Base-by-base conservation (phyloP, 2,113 vertebrate species). In the Myocastor coypus region DNA sequence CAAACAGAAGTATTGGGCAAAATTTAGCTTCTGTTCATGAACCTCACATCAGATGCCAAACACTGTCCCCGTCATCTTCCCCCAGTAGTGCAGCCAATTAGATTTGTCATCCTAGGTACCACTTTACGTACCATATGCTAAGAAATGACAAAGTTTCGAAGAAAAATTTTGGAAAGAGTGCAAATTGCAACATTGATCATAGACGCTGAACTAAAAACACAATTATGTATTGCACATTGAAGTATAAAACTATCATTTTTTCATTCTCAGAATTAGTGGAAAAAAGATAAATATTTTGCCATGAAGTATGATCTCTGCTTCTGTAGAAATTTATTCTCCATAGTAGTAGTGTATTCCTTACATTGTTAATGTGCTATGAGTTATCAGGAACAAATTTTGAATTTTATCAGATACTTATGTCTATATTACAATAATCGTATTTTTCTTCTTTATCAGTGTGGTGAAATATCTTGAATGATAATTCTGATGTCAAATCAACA, bases 401-500 rank as follows among this genome's bases (percentile, higher is more conserved):
- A 63, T 85, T 85, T 55, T 89, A 71, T 73, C 40, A 55, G 68
- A 88, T 91, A 57, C 68, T 61, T 64, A 17, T 30, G 7, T 37
- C 24, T 87, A 59, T 83, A n/a, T 69, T 63, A 42, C 78, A 34
- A 55, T 61, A 81, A 71, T 71, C 17, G 30, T 83, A 17, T n/a
- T 89, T 86, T 89, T 50, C 28, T 57, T 87, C 19, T 66, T 66
- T 59, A 63, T 94, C 61, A 91, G 0, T 75, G 10, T 87, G 9
- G 1, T 96, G 4, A 94, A 93, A 87, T 61, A 7, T 32, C 69
- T 83, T 61, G 57, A 63, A 86, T 86, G n/a, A 91, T 87, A 77
- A 77, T 75, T 61, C n/a, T 88, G 55, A 88, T 84, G 12, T 59
- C 61, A 89, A 95, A 32, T 6, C 42, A 86, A 63, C 22, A 88